Percentiles rank a stretch among this genome's conserved stretches.
phyloP scores from a whole-genome alignment of 2,888 invertebrate genomes.

The Dolichopus griseipennis region DNA sequence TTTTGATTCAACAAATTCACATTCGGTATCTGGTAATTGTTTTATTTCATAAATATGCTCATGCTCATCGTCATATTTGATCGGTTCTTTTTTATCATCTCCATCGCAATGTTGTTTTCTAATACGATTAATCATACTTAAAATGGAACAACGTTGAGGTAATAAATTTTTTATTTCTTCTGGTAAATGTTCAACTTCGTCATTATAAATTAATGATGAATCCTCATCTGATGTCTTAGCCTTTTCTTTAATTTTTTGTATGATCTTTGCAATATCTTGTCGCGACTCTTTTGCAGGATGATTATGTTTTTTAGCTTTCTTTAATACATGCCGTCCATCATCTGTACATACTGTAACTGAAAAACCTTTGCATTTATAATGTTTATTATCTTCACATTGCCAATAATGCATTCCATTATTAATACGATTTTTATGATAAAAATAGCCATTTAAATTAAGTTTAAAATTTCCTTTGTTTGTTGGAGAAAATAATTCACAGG shows the following conservation, averaged over 20 bases:
- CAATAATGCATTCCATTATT: slow-evolving; percentile 10
- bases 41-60: slow-evolving; percentile 8
- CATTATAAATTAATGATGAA: slow-evolving; percentile 7
- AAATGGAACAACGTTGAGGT: background rate
- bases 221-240: background rate
- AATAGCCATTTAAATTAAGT: slow-evolving; percentile 10
- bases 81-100: slow-evolving; percentile 2
- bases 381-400: slow-evolving; percentile 10
- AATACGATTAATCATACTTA: slow-evolving; percentile 9
- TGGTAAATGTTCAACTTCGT: slow-evolving; percentile 8
- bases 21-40: slow-evolving; percentile 7
- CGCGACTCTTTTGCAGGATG: slow-evolving; percentile 4
- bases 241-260: slow-evolving; percentile 11
- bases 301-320: slow-evolving; percentile 7
- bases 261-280: background rate
- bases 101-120: background rate
- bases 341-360: background rate
- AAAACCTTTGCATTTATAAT: background rate
- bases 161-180: slow-evolving; percentile 9
- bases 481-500: slow-evolving; percentile 8
- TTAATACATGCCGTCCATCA: slow-evolving; percentile 5
- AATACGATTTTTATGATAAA: slow-evolving; percentile 10
- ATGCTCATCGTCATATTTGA: slow-evolving; percentile 8
- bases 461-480: slow-evolving; percentile 11
- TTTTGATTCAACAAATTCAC: slow-evolving; percentile 9